phyloP scores from a whole-genome alignment of 2,797 vertebrate species.

The Semotilus atromaculatus region DNA sequence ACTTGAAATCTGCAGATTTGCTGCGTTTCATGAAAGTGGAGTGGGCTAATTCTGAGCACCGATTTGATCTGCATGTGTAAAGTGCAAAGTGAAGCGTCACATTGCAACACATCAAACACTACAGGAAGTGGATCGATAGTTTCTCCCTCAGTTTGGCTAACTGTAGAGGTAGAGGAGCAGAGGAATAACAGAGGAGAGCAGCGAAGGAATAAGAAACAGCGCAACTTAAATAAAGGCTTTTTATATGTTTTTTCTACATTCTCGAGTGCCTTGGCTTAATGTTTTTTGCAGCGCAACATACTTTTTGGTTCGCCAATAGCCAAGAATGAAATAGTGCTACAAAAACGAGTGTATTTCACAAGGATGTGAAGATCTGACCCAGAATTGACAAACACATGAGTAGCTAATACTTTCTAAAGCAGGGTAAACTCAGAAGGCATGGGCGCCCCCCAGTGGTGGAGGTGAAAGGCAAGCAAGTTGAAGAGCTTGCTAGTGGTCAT shows the following conservation, averaged over 20 bases:
- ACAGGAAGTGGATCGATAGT: conserved; percentile 14
- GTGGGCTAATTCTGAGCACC: conserved; percentile 45
- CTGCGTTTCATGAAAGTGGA: not conserved
- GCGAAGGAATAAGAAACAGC: conserved; percentile 57
- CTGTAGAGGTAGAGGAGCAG: conserved; percentile 57
- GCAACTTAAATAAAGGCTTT: too few species aligned
- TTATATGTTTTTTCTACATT: too few species aligned
- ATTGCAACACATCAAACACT: conserved; percentile 14
- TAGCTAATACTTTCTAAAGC: conserved; percentile 44
- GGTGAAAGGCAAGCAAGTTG: conserved; percentile 75
- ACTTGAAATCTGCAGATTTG: not conserved
- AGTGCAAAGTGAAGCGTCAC: conserved; percentile 32
- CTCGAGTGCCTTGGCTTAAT: too few species aligned
- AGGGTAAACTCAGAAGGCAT: conserved; percentile 57
- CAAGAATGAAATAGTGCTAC: conserved; percentile 31
- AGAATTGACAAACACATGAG: conserved; percentile 39
- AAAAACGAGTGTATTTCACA: conserved; percentile 48
- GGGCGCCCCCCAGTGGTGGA: conserved; percentile 68
- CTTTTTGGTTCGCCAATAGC: conserved; percentile 63
- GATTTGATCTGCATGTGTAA: conserved; percentile 36
- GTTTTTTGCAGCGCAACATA: conserved; percentile 64
- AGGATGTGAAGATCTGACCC: conserved; percentile 51
- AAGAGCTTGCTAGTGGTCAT: conserved; percentile 64
- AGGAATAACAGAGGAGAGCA: conserved; percentile 45
- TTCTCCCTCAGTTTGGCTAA: conserved; percentile 39